phyloP scores from a whole-genome alignment of 1,140 invertebrate species.

The Bombus consobrinus region DNA sequence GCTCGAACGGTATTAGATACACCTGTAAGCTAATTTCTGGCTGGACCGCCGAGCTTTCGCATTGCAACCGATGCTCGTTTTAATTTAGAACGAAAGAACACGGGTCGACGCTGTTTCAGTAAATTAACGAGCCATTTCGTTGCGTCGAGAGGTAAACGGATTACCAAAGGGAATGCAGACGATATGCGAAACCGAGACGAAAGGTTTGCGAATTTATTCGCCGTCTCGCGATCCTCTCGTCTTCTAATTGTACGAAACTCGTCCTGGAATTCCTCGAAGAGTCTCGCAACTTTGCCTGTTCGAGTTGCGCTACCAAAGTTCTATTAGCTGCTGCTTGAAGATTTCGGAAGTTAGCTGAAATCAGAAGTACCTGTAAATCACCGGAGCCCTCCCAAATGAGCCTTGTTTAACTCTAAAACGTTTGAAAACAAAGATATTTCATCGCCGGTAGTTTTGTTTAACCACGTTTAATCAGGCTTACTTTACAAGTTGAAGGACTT shows the following conservation, averaged over 20 bases:
- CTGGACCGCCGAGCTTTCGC: background rate
- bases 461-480: background rate
- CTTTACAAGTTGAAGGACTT: background rate
- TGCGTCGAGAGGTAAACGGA: constrained; percentile 16
- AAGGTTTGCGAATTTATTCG: constrained; percentile 32
- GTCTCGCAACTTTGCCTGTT: background rate
- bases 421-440: background rate
- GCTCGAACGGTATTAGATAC: background rate
- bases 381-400: background rate
- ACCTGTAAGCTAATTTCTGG: constrained; percentile 13
- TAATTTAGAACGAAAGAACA: background rate
- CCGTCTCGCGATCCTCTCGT: background rate
- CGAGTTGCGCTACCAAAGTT: background rate
- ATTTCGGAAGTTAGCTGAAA: background rate
- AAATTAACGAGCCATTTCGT: constrained; percentile 42
- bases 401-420: too few species aligned
- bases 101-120: background rate
- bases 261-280: background rate
- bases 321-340: background rate
- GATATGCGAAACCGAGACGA: background rate
- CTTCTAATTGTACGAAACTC: constrained; percentile 15
- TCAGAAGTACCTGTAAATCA: background rate
- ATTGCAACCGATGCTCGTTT: background rate
- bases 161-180: constrained; percentile 10
- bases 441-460: background rate